Percentiles rank a stretch among this genome's conserved stretches.
These are phyloP conservation scores for Nomada fabriciana DNA, from an alignment of 2,888 invertebrate genomes.

Conservation along the genomic window DNA sequence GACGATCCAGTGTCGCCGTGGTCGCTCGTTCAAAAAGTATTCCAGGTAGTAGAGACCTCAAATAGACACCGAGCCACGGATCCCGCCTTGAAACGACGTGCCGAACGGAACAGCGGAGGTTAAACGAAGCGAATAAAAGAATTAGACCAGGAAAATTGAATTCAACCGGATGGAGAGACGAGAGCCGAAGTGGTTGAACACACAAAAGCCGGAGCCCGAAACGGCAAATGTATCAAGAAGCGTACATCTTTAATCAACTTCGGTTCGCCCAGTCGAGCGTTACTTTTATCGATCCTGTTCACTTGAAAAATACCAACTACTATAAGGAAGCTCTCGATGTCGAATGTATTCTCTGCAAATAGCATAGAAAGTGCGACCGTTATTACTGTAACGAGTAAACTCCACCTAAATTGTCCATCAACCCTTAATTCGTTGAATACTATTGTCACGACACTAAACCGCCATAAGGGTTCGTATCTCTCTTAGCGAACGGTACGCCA, in stretches of 20 bases:
- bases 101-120: conserved; percentile 47
- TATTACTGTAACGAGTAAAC: not conserved
- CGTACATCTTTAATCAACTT: conserved; percentile 58
- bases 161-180: conserved; percentile 39
- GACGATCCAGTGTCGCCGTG: not conserved
- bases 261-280: conserved; percentile 46
- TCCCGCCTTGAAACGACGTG: conserved; percentile 55
- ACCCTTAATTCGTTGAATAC: not conserved
- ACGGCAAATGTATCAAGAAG: conserved; percentile 44
- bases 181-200: conserved; percentile 25
- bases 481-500: not conserved
- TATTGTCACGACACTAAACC: not conserved
- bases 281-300: conserved; percentile 12
- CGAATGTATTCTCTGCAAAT: conserved; percentile 4
- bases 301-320: not conserved
- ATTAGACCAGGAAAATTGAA: conserved; percentile 62
- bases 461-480: conserved; percentile 11
- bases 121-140: conserved; percentile 63
- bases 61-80: conserved; percentile 51
- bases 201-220: conserved; percentile 39
- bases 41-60: conserved; percentile 49
- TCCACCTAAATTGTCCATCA: not conserved
- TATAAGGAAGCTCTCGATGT: not conserved
- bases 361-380: not conserved
- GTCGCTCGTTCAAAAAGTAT: conserved; percentile 28